Base-by-base conservation (phyloP, 23 tunicate species). In the Diplosoma virens region DNA sequence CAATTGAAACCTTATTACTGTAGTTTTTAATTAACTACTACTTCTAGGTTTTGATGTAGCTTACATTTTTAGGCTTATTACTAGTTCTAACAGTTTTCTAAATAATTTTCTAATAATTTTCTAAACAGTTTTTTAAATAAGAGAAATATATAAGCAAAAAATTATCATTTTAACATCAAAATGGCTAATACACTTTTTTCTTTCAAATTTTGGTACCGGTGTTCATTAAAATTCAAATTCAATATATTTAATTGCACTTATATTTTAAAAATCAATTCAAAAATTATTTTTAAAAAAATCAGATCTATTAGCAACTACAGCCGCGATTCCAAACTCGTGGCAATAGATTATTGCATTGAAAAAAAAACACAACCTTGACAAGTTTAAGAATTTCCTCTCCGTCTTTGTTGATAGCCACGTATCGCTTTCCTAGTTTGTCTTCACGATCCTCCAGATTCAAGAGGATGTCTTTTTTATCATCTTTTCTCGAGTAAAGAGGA, bases 371-470 rank as follows among this genome's bases (percentile, higher is more conserved):
- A n/a, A 90, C 97, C 87, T 84, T 59, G 37, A 90, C 74, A 21
- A 90, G 90, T 20, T 75, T 66, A 66, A 78, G 84, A 0, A 90
- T 90, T 14, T 41, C 73, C 33, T 79, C 71, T 30, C 84, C 84
- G 79, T 84, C 97, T 36, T 79, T 84, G 33, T 76, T 68, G 45
- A 84, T 84, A 1, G 84, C 71, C 28, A 56, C 70, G 47, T 71
- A 90, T 74, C 86, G 75, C 56, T 79, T 84, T 28, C 86, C 77
- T 25, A 90, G 52, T 35, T 79, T 66, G 3, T 83, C 97, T 53
- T 90, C 97, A 14, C 89, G 60, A 37, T 90, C 97, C 20, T 90
- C 97, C 66, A 90, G 47, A 25, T 82, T 69, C 30, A 90, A 63
- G 16, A 90, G 86, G 29, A 84, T 34, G 48, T 90, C 84, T 46